Conservation (phyloP, 2,888 invertebrate species). For the Melanchra persicariae region DNA sequence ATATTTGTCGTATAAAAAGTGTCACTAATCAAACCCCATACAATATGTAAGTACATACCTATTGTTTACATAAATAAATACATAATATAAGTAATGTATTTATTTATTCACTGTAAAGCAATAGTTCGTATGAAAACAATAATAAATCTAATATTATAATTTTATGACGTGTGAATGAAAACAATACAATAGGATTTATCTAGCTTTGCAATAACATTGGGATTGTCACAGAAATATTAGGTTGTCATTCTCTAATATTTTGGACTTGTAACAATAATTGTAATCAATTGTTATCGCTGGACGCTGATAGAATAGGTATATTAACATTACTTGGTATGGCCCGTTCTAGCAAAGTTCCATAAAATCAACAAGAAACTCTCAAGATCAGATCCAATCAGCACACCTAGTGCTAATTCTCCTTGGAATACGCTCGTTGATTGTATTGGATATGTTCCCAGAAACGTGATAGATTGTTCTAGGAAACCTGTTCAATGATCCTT, state of each 20-base stretch:
- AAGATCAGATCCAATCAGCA: no score
- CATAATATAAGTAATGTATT: slow-evolving; percentile 24
- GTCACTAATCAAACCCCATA: no score
- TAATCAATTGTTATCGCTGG: no score
- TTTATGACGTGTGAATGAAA: neutral
- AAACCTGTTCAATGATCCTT: slow-evolving; percentile 23
- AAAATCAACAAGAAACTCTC: no score
- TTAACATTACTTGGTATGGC: no score
- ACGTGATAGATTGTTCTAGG: slow-evolving; percentile 1
- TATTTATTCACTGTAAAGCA: slow-evolving; percentile 32
- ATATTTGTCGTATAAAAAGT: no score
- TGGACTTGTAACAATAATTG: neutral
- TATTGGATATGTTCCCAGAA: slow-evolving; percentile 16
- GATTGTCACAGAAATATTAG: no score
- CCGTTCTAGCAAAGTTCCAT: no score
- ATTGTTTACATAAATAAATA: no score
- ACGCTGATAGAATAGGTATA: no score
- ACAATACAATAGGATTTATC: neutral
- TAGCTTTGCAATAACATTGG: no score
- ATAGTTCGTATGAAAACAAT: slow-evolving; percentile 12
- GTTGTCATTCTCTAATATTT: neutral
- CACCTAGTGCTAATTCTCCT: neutral
- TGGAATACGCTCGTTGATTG: neutral
- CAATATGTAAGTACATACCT: no score
- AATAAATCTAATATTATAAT: neutral